A percentile compares a stretch with the other conserved stretches of the same genome.
Conservation (phyloP, 1,140 invertebrate genomes). For the Zaprionus taronus region DNA sequence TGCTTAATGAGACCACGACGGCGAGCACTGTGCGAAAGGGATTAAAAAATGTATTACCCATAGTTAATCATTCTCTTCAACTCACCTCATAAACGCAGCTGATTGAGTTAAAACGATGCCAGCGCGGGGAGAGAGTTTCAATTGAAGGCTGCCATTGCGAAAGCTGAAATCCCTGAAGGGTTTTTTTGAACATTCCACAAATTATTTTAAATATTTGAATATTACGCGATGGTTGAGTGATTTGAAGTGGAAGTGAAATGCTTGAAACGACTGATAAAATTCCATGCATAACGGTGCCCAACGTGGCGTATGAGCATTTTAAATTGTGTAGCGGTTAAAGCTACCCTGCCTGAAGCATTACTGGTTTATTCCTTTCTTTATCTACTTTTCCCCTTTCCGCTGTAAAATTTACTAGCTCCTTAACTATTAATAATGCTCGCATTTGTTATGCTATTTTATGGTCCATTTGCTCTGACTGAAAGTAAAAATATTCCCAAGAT, state of each 20-base stretch:
- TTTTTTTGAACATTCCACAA: not conserved
- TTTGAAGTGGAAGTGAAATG: constrained; percentile 23
- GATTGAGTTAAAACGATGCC: constrained; percentile 23
- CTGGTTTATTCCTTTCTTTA: not conserved
- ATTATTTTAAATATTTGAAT: constrained; percentile 8
- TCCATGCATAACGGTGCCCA: constrained; percentile 14
- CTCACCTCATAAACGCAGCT: constrained; percentile 29
- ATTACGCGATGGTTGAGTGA: not conserved
- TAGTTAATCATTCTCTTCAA: constrained; percentile 1
- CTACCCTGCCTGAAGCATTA: not conserved
- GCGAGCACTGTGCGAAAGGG: constrained; percentile 30
- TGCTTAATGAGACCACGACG: constrained; percentile 68
- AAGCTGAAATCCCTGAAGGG: constrained; percentile 1
- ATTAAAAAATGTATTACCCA: not conserved
- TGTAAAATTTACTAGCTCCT: not conserved
- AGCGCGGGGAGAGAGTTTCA: constrained; percentile 5
- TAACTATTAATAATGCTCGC: constrained; percentile 10
- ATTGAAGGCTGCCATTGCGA: constrained; percentile 18
- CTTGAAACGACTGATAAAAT: constrained; percentile 27
- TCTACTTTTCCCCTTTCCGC: not conserved
- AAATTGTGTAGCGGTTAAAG: constrained; percentile 7
- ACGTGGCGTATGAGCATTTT: constrained; percentile 50
- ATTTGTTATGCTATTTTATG: constrained; percentile 26
- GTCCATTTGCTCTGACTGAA: constrained; percentile 10
- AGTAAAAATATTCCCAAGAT: constrained; percentile 9